Evolutionary conservation across 2,888 invertebrate species (phyloP).

Genomic region (Amblyjoppa proteus): DNA sequence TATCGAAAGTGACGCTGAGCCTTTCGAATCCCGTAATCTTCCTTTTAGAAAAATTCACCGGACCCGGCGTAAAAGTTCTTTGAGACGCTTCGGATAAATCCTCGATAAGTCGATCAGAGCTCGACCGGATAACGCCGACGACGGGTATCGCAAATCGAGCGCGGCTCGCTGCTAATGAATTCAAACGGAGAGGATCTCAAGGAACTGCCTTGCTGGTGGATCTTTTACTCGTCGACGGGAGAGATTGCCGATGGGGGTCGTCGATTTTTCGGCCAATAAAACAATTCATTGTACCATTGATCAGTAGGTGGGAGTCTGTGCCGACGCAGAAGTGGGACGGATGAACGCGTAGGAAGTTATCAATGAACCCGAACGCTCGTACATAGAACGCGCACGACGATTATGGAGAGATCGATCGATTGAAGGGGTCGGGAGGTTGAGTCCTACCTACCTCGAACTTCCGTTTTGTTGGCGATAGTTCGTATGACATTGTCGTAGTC

Average conservation of each 20-base stretch:
- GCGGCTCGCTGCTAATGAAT: slow-evolving; percentile 24
- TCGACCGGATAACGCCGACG: slow-evolving; percentile 1
- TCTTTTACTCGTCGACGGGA: slow-evolving; percentile 7
- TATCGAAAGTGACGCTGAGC: background rate
- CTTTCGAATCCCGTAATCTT: slow-evolving; percentile 5
- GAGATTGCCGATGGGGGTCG: slow-evolving; percentile 13
- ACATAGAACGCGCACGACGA: background rate
- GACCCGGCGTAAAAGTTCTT: background rate
- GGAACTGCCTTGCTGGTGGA: background rate
- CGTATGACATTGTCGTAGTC: slow-evolving; percentile 85
- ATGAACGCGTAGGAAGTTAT: slow-evolving; percentile 23
- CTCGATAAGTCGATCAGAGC: slow-evolving; percentile 52
- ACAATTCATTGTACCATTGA: slow-evolving; percentile 37
- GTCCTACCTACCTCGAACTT: slow-evolving; percentile 84
- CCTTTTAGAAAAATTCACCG: background rate
- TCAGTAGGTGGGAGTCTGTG: background rate
- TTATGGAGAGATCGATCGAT: slow-evolving; percentile 46
- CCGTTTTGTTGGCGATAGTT: slow-evolving; percentile 83
- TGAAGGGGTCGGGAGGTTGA: background rate
- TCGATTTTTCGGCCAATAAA: slow-evolving; percentile 30
- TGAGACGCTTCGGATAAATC: slow-evolving; percentile 5
- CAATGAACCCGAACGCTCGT: slow-evolving; percentile 46
- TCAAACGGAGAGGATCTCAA: slow-evolving; percentile 15
- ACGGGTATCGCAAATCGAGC: slow-evolving; percentile 25
- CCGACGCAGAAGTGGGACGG: background rate